Evolutionary conservation across 2,888 invertebrate species (phyloP), one percentile per base, ranked within the genome.

Genomic region (Hyalella azteca): DNA sequence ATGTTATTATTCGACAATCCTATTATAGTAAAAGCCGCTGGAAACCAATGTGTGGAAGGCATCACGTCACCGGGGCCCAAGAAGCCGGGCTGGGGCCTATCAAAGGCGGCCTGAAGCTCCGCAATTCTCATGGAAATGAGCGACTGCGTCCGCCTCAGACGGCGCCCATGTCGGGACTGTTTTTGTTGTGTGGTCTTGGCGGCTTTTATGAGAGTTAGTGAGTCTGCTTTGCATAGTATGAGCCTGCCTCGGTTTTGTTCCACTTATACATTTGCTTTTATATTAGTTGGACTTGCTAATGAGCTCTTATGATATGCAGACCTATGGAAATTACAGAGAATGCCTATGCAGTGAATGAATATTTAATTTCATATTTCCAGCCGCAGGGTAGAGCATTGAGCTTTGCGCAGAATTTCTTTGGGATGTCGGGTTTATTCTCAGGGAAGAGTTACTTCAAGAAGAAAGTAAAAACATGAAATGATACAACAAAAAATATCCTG

Each of bases 181-280:
- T 54, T 54, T 54, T 54, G 54, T 54, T 54, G 22, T 54, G 54
- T 26, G 26, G 54, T 22, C 54, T 54, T 54, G 26, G 54, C 1
- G 54, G 26, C 54, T 54, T 54, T 54, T 54, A 54, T 54, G 54
- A 29, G 26, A 54, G 54, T 54, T 54, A 54, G 54, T 22, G 29
- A 26, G 54, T 54, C 54, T 54, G 54, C 54, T 54, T 54, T 54
- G 54, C 54, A 54, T 54, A 54, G 54, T 54, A 54, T 54, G 54
- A 54, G 54, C 54, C 54, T 9, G 54, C 26, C n/a, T 26, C 5
- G 54, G 54, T 54, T 54, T 54, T 54, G 54, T 29, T 26, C 22
- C 54, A 54, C 54, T 54, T 54, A n/a, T n/a, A 5, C 54, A 54
- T 54, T 54, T 29, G 13, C 29, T 54, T 54, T 54, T 54, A 54